phyloP scores from a whole-genome alignment of 2,888 invertebrate genomes.

The Diplazon laetatorius region DNA sequence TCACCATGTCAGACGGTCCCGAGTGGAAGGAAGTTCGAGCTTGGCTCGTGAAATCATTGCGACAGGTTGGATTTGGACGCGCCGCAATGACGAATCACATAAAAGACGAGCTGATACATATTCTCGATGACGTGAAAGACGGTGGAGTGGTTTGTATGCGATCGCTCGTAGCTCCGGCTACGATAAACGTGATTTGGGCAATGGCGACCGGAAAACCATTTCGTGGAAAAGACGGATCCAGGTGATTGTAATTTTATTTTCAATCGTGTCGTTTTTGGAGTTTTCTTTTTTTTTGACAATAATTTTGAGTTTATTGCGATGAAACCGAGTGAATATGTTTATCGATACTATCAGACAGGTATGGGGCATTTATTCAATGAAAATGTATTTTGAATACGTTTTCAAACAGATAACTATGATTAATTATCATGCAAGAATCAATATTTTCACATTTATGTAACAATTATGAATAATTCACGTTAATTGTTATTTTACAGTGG shows the following conservation, averaged over 20 bases:
- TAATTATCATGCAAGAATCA: no score
- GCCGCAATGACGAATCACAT: slow-evolving; percentile 84
- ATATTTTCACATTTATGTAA: no score
- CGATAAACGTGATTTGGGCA: slow-evolving; percentile 87
- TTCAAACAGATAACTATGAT: no score
- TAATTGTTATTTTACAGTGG: no score
- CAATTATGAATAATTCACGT: no score
- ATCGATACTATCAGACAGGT: no score
- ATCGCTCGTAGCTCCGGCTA: slow-evolving; percentile 83
- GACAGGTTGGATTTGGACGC: slow-evolving; percentile 85
- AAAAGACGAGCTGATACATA: slow-evolving; percentile 83
- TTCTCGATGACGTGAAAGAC: slow-evolving; percentile 77
- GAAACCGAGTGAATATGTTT: no score
- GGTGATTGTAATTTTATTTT: slow-evolving; percentile 70
- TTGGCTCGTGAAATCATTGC: slow-evolving; percentile 84
- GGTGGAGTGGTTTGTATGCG: slow-evolving; percentile 72
- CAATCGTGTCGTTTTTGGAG: no score
- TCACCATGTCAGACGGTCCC: slow-evolving; percentile 85
- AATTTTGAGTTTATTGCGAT: no score
- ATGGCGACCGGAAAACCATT: slow-evolving; percentile 83
- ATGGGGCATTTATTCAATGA: no score
- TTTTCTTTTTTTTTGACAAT: no score
- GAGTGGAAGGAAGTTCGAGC: slow-evolving; percentile 85
- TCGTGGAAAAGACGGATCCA: slow-evolving; percentile 53
- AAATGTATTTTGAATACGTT: no score